Conservation (phyloP, 2,888 invertebrate genomes). For the Trichogramma evanescens region DNA sequence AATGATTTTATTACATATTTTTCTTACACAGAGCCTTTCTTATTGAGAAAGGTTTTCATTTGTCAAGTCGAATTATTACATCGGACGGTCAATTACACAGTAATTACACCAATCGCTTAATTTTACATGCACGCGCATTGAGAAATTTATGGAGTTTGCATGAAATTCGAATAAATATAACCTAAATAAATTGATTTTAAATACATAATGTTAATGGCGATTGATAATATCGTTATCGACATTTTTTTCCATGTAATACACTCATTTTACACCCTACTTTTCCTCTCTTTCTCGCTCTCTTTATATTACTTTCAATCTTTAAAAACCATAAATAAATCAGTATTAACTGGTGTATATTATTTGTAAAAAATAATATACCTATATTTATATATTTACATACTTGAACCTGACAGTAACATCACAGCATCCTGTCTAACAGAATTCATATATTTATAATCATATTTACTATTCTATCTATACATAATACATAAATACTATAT, state of each 20-base stretch:
- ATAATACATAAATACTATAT: neutral
- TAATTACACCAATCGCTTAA: constrained; percentile 23
- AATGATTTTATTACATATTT: constrained; percentile 8
- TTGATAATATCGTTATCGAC: neutral
- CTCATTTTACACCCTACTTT: constrained; percentile 5
- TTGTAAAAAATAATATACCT: constrained; percentile 19
- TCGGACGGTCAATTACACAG: constrained; percentile 23
- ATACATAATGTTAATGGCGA: no score
- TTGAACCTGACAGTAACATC: constrained; percentile 23
- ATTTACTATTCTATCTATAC: constrained; percentile 9
- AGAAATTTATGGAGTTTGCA: constrained; percentile 9
- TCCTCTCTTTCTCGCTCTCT: constrained; percentile 12
- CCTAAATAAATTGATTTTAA: neutral
- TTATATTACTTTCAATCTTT: constrained; percentile 1
- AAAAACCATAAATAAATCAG: constrained; percentile 12
- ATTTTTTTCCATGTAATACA: constrained; percentile 8
- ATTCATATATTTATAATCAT: constrained; percentile 9
- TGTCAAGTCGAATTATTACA: constrained; percentile 10
- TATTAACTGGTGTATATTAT: constrained; percentile 16
- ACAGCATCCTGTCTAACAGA: constrained; percentile 25
- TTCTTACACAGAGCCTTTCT: constrained; percentile 21
- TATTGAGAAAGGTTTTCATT: constrained; percentile 19
- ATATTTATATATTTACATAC: constrained; percentile 10
- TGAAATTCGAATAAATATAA: constrained; percentile 6
- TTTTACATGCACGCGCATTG: constrained; percentile 16